A percentile compares a stretch with the other conserved stretches of the same genome.
Evolutionary conservation across 2,888 invertebrate species (phyloP).

Genomic region (Eupithecia tripunctaria): DNA sequence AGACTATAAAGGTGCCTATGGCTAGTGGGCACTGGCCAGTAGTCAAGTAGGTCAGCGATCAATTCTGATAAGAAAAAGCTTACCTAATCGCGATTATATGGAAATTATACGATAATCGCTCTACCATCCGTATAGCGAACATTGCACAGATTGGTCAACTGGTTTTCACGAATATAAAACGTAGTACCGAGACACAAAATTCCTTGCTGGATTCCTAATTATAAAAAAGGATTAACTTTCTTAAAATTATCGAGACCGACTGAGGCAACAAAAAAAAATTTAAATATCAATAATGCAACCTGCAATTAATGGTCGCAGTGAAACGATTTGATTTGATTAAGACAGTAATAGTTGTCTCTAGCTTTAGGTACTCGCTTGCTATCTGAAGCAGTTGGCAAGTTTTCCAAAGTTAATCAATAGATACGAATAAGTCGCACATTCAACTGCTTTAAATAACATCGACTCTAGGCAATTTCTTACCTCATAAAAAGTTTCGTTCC

Average conservation of each 20-base stretch:
- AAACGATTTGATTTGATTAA: background rate
- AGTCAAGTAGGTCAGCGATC: slow-evolving; percentile 73
- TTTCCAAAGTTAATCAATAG: background rate
- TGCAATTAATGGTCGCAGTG: background rate
- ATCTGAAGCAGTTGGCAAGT: background rate
- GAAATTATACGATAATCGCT: slow-evolving; percentile 68
- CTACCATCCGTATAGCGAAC: slow-evolving; percentile 35
- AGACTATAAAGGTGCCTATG: slow-evolving; percentile 22
- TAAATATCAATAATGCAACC: background rate
- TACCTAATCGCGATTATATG: slow-evolving; percentile 71
- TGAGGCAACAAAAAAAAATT: too few species aligned
- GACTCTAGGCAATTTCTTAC: slow-evolving; percentile 45
- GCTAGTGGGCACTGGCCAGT: slow-evolving; percentile 50
- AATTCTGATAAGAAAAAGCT: slow-evolving; percentile 73
- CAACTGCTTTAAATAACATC: background rate
- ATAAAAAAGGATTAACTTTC: background rate
- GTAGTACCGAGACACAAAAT: background rate
- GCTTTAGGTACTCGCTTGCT: background rate
- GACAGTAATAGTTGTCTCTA: background rate
- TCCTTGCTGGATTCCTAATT: background rate
- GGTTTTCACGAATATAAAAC: background rate
- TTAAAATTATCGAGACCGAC: background rate
- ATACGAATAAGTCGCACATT: background rate
- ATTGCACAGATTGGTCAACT: slow-evolving; percentile 17
- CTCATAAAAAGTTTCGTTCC: slow-evolving; percentile 47